Percentiles rank a stretch among this genome's conserved stretches.
phyloP scores from a whole-genome alignment of 2,113 vertebrate genomes.

The Antidorcas marsupialis region DNA sequence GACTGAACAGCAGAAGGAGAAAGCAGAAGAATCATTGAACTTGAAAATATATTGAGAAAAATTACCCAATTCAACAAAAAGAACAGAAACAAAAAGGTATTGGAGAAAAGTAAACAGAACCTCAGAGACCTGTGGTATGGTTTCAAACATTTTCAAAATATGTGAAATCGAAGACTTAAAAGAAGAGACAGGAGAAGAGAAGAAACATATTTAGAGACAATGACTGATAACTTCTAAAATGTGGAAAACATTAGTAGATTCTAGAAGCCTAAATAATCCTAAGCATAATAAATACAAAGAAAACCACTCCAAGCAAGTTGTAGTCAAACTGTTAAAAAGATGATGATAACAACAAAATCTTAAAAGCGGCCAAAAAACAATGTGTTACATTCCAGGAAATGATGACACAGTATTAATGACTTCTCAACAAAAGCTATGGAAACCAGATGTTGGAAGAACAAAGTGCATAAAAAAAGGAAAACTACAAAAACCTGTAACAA shows the following conservation, averaged over 20 bases:
- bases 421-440: not conserved
- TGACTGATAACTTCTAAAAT: not conserved
- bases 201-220: not conserved
- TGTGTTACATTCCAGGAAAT: not conserved
- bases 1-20: not conserved
- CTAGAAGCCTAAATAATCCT: not conserved
- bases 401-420: not conserved
- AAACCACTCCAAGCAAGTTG: not conserved
- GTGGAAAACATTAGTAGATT: not conserved
- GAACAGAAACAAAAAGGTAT: not conserved
- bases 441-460: not conserved
- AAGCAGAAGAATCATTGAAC: not conserved
- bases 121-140: not conserved
- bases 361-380: not conserved
- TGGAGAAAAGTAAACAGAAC: not conserved
- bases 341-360: not conserved
- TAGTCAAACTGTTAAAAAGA: not conserved
- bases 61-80: not conserved
- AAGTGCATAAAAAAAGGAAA: not conserved
- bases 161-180: not conserved
- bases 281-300: not conserved
- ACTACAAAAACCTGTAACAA: not conserved
- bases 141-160: not conserved
- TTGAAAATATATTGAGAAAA: not conserved
- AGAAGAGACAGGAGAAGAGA: not conserved